A percentile compares a stretch with the other conserved stretches of the same genome.
Conservation (phyloP, 2,113 vertebrate species). For the Dasyprocta punctata region DNA sequence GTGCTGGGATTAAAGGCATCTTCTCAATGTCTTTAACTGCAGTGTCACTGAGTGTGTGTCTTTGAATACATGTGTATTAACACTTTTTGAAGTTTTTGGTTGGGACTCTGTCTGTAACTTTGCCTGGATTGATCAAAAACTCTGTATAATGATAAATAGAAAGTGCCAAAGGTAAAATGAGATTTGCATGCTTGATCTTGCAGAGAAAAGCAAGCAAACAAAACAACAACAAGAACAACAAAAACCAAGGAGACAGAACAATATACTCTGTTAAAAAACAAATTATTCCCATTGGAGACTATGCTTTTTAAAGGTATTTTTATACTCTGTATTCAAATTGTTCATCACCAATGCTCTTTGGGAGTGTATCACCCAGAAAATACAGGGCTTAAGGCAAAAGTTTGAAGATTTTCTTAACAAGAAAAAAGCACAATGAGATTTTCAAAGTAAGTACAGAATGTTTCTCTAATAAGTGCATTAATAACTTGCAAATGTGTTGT, state of each 20-base stretch:
- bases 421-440: conserved; percentile 48
- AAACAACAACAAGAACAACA: too few relatives aligned
- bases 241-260: conserved; percentile 43
- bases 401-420: conserved; percentile 62
- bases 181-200: conserved; percentile 53
- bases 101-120: neutral
- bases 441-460: conserved; percentile 66
- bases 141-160: conserved; percentile 25
- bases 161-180: conserved; percentile 30
- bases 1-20: too few relatives aligned
- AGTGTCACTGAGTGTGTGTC: neutral
- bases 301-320: conserved; percentile 46
- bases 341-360: conserved; percentile 45
- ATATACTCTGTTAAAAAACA: conserved; percentile 46
- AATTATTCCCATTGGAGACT: conserved; percentile 56
- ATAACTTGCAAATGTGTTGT: conserved; percentile 74
- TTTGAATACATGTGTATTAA: neutral
- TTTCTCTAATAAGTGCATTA: conserved; percentile 69
- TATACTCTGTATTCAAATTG: conserved; percentile 66
- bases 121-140: neutral
- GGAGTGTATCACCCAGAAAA: conserved; percentile 49
- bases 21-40: neutral
- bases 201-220: neutral
- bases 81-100: neutral
- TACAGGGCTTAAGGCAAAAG: conserved; percentile 62